Evolutionary conservation across 2,113 vertebrate genomes (phyloP).

Genomic region (Limanda limanda): DNA sequence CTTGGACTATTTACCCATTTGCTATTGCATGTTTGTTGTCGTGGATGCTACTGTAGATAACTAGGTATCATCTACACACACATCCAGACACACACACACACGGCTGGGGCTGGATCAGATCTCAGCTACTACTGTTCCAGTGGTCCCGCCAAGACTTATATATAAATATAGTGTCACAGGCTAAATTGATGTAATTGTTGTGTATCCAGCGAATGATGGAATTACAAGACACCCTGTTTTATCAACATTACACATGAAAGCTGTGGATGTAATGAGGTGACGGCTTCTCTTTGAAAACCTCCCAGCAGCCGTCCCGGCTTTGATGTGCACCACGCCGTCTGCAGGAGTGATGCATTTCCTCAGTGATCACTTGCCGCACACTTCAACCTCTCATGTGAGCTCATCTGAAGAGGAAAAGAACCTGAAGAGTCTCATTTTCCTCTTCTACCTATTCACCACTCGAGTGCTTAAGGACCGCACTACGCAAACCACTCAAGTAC

Average conservation of each 20-base stretch:
- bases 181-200: slow-evolving; percentile 47
- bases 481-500: slow-evolving; percentile 53
- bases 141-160: no score
- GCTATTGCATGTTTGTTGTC: no score
- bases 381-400: slow-evolving; percentile 39
- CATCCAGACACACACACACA: no score
- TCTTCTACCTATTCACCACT: slow-evolving; percentile 45
- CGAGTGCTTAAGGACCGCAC: slow-evolving; percentile 34
- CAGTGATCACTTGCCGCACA: slow-evolving; percentile 11
- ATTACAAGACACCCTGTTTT: slow-evolving; percentile 41
- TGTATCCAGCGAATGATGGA: slow-evolving; percentile 30
- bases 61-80: no score
- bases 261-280: slow-evolving; percentile 62
- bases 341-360: slow-evolving; percentile 53
- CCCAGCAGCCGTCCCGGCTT: slow-evolving; percentile 43
- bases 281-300: slow-evolving; percentile 61
- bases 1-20: no score
- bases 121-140: no score
- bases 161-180: not conserved
- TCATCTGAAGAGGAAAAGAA: slow-evolving; percentile 39
- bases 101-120: not conserved
- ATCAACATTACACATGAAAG: slow-evolving; percentile 70
- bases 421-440: slow-evolving; percentile 53
- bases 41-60: no score
- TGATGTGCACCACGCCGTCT: slow-evolving; percentile 55